Evolutionary conservation across 2,113 vertebrate genomes (phyloP).

Genomic region (Microcebus lehilahytsara): DNA sequence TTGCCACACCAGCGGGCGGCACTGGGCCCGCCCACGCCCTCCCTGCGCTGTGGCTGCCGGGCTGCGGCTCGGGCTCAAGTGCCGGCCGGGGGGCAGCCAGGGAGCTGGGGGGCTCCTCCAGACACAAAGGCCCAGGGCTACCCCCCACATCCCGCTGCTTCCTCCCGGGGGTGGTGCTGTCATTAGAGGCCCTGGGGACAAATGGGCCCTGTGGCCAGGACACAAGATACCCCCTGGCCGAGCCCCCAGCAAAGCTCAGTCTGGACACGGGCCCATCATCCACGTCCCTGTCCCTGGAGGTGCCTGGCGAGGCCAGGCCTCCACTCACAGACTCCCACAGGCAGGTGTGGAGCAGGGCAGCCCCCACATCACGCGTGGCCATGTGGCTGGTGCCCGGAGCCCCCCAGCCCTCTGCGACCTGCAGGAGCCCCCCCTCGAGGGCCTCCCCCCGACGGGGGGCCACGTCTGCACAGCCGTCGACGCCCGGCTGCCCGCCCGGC

Average conservation of each 20-base stretch:
- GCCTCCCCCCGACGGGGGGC: accelerated
- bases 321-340: slow-evolving; percentile 73
- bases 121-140: slow-evolving; percentile 35
- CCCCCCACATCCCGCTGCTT: background rate
- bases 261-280: slow-evolving; percentile 75
- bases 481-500: accelerated
- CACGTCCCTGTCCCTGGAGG: slow-evolving; percentile 52
- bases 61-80: background rate
- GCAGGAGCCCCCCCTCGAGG: background rate
- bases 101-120: background rate
- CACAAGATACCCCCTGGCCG: slow-evolving; percentile 73
- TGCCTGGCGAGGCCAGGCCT: slow-evolving; percentile 67
- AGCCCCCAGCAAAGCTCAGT: slow-evolving; percentile 75
- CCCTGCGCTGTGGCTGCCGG: accelerated
- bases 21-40: accelerated
- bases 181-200: slow-evolving; percentile 72
- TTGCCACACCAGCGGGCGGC: accelerated
- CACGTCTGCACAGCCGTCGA: accelerated
- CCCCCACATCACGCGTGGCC: background rate
- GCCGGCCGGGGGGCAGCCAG: accelerated
- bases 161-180: slow-evolving; percentile 47
- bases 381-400: accelerated
- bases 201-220: slow-evolving; percentile 36
- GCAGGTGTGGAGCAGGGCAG: background rate
- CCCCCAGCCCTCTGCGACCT: accelerated